phyloP scores from a whole-genome alignment of 1,140 invertebrate species.

The Formica selysi region DNA sequence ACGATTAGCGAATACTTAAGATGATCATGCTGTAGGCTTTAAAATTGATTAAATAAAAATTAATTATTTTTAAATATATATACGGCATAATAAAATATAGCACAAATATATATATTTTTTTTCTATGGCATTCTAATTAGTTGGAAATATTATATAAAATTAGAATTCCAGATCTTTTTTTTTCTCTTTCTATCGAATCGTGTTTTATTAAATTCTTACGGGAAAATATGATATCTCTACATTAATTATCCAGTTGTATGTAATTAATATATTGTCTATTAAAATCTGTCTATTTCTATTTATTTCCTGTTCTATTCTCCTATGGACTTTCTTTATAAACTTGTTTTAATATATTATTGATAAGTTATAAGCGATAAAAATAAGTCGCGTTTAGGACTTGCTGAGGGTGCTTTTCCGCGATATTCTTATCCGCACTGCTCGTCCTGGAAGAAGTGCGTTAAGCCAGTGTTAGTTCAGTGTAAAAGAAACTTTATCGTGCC shows the following conservation, averaged over 20 bases:
- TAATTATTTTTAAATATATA: too few species aligned
- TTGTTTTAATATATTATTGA: constrained; percentile 38
- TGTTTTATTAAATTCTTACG: background rate
- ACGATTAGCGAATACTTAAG: background rate
- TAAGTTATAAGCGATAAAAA: constrained; percentile 13
- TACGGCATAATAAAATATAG: too few species aligned
- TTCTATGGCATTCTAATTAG: constrained; percentile 13
- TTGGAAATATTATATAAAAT: background rate
- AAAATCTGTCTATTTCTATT: background rate
- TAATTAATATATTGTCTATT: background rate
- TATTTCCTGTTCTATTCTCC: background rate
- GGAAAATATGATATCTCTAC: background rate
- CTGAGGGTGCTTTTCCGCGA: constrained; percentile 59
- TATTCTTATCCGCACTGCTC: constrained; percentile 47
- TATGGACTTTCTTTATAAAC: background rate
- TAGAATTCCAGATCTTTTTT: too few species aligned
- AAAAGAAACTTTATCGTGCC: constrained; percentile 74
- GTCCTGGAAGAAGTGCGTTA: constrained; percentile 58
- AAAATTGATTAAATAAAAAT: background rate
- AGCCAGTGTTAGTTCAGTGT: constrained; percentile 63
- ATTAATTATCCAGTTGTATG: background rate
- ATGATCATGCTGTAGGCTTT: background rate
- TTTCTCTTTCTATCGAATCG: background rate
- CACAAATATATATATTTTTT: background rate
- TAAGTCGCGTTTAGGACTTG: constrained; percentile 55